Evolutionary conservation across 2,888 invertebrate species (phyloP), one percentile per base, ranked within the genome.

Genomic region (Tetranychus truncatus): DNA sequence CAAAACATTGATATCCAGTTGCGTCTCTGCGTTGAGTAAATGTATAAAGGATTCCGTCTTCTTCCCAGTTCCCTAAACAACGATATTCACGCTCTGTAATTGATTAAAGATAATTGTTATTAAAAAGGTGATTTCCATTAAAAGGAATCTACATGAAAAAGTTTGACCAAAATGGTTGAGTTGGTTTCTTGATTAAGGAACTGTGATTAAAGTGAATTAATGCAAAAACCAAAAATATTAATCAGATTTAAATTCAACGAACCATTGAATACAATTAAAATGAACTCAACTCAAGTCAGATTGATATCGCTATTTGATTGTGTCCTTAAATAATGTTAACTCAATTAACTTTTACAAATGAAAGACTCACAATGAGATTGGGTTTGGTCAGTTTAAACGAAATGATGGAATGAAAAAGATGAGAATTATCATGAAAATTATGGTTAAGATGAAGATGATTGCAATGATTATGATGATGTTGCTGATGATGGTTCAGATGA

Each of bases 51-150:
- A 87, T 82, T 21, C 86, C 86, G 55, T 85, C 84, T 80, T 88
- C 88, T 77, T 85, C 84, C 88, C 88, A 88, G 79, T 88, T 87
- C 2, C 88, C 88, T 69, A 88, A 81, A 79, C 88, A 88, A 76
- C 85, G 83, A 80, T 88, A 88, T 77, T 87, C 86, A 20, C 88
- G 84, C 81, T 88, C 88, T 86, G 79, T 75, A 69, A 44, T 34
- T 55, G 21, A 3, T 34, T 34, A 34, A 34, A 34, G 34, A 34
- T 34, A 34, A 34, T 34, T 34, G 34, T 34, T 34, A 34, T 34
- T 5, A 34, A 34, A 34, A 34, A 34, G 34, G 34, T 34, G 34
- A 34, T 34, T 34, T 55, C 7, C 5, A 55, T 15, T 55, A 55
- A 55, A 15, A 55, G 3, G 15, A 55, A 55, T 55, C 2, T 15